Percentiles rank a stretch among this genome's conserved stretches.
These are phyloP conservation scores for Drepana arcuata DNA, from an alignment of 1,140 invertebrate species.

Conservation along the genomic window DNA sequence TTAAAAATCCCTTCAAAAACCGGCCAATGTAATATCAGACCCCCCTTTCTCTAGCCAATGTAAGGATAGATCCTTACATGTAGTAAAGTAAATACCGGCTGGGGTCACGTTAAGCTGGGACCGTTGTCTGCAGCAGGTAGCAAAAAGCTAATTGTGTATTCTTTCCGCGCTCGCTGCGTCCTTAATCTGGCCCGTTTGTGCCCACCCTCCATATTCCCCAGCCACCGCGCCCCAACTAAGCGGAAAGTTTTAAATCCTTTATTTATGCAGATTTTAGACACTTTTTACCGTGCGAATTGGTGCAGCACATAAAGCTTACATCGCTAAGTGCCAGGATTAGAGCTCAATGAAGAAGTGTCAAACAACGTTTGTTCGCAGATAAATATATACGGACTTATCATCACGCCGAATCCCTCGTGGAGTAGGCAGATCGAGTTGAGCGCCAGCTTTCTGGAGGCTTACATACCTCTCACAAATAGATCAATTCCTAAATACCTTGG, in stretches of 20 bases:
- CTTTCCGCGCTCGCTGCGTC: constrained; percentile 66
- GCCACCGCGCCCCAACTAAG: constrained; percentile 44
- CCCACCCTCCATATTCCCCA: constrained; percentile 26
- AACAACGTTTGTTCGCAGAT: too few relatives aligned
- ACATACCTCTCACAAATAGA: too few relatives aligned
- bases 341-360: too few relatives aligned
- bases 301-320: too few relatives aligned
- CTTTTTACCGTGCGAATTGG: constrained; percentile 24
- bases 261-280: constrained; percentile 31
- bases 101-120: constrained; percentile 39
- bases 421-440: too few relatives aligned
- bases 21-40: constrained; percentile 28
- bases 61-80: constrained; percentile 18
- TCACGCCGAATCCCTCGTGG: too few relatives aligned
- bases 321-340: too few relatives aligned
- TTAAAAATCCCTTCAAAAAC: constrained; percentile 51
- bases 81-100: constrained; percentile 15
- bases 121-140: constrained; percentile 59
- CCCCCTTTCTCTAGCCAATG: constrained; percentile 5
- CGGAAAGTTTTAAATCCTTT: constrained; percentile 57
- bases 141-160: constrained; percentile 68
- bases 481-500: too few relatives aligned
- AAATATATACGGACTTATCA: too few relatives aligned
- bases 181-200: constrained; percentile 60
- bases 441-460: too few relatives aligned